Conservation (phyloP, 2,113 vertebrate species). For the Misgurnus anguillicaudatus region DNA sequence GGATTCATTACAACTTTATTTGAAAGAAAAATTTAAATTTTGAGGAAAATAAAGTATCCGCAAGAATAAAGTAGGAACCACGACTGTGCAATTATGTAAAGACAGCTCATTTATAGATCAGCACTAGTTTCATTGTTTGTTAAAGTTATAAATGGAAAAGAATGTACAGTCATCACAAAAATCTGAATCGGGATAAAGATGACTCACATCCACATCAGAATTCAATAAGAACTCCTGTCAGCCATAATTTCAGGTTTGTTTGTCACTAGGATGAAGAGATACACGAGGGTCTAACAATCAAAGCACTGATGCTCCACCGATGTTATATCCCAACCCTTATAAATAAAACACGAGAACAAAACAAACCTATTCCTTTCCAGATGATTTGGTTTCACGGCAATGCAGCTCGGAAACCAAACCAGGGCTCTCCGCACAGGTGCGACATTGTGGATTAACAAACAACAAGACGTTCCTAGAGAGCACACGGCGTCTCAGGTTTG, state of each 20-base stretch:
- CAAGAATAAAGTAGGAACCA: no score
- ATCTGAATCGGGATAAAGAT: not conserved
- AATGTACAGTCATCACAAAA: not conserved
- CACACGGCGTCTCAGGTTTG: slow-evolving; percentile 30
- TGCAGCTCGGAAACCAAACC: slow-evolving; percentile 26
- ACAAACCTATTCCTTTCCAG: slow-evolving; percentile 45
- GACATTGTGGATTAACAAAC: slow-evolving; percentile 32
- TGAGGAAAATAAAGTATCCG: no score
- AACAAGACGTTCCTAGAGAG: slow-evolving; percentile 40
- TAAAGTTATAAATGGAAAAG: no score
- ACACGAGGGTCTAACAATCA: slow-evolving; percentile 32
- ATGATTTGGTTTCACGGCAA: slow-evolving; percentile 34
- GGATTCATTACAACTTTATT: no score
- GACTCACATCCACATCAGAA: slow-evolving; percentile 8
- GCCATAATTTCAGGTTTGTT: slow-evolving; percentile 18
- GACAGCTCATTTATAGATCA: no score
- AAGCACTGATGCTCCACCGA: not conserved
- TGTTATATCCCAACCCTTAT: slow-evolving; percentile 42
- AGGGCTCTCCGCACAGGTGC: slow-evolving; percentile 5
- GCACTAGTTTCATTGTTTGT: no score
- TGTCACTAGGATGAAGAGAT: slow-evolving; percentile 1
- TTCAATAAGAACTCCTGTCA: slow-evolving; percentile 16
- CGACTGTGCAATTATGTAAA: no score
- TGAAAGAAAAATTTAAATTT: no score
- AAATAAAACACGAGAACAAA: slow-evolving; percentile 43